Evolutionary conservation across 2,797 vertebrate species (phyloP), one percentile per base, ranked within the genome.

Genomic region (Luscinia megarhynchos): DNA sequence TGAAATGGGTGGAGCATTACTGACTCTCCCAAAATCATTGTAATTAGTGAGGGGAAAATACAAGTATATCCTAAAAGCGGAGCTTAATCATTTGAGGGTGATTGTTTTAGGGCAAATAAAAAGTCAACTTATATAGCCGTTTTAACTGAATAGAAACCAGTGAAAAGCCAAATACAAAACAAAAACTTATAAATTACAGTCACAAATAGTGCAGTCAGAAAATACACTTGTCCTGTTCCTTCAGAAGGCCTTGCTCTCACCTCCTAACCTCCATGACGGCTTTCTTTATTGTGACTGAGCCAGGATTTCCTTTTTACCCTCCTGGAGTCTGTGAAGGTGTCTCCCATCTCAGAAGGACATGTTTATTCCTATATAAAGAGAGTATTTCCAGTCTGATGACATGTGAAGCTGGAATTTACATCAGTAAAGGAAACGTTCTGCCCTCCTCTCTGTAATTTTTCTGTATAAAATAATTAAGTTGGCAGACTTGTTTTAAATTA

Each of bases 381-480:
- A 68, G 15, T 62, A 69, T 73, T 89, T 91, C n/a, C 29, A 54
- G 14, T 45, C 21, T 54, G 43, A 24, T 54, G 59, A 40, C 11
- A 2, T n/a, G n/a, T 2, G 1, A 74, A 72, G 26, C 22, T 77
- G 79, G 26, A 50, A 84, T 93, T 87, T 72, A n/a, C 38, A 91
- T 76, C n/a, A 85, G 16, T 29, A 17, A 30, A 54, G 46, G 29
- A 61, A 61, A 40, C 40, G 24, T 59, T 43, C 32, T 81, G 19
- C 57, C 63, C 15, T 87, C 34, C 12, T 81, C 36, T 8, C 41
- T 55, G 19, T 77, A 46, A 34, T n/a, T 86, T 90, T 93, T 92
- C 68, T 68, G 46, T 76, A 80, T 40, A 77, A 95, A 94, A 84
- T 91, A 85, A 87, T 93, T 73, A 53, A 89, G 78, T 77, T 68